Percentiles rank a stretch among this genome's conserved stretches.
These are phyloP conservation scores for Periophthalmus magnuspinnatus DNA, from an alignment of 2,797 vertebrate species.

Conservation along the genomic window DNA sequence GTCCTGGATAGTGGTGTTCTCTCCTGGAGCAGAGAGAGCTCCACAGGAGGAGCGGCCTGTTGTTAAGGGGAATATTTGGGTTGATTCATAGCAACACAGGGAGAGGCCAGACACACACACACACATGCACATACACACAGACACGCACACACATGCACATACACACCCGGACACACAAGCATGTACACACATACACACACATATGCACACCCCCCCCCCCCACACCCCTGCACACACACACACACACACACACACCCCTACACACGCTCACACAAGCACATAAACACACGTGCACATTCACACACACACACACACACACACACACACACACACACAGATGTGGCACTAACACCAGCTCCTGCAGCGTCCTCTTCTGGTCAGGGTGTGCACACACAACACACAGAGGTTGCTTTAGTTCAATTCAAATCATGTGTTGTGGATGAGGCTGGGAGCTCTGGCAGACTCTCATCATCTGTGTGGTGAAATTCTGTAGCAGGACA, in stretches of 20 bases:
- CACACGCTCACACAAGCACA: conserved; percentile 5
- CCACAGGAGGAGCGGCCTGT: conserved; percentile 41
- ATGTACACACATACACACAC: no score
- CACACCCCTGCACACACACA: no score
- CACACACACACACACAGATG: conserved; percentile 30
- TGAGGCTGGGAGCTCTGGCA: no score
- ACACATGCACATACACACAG: no score
- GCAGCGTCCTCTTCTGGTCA: not conserved
- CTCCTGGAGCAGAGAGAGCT: not conserved
- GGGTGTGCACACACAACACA: not conserved
- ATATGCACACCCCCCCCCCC: no score
- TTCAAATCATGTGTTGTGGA: not conserved
- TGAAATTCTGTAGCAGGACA: no score
- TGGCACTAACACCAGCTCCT: conserved; percentile 15
- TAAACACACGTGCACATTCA: conserved; percentile 20
- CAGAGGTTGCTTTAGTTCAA: not conserved
- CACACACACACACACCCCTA: not conserved
- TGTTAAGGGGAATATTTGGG: conserved; percentile 62
- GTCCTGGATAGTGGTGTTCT: no score
- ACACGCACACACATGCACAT: conserved; percentile 15
- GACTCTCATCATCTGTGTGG: no score
- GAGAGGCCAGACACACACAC: conserved; percentile 10
- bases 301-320: conserved; percentile 15
- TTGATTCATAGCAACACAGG: conserved; percentile 55
- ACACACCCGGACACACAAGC: conserved; percentile 29